Evolutionary conservation across 2,797 vertebrate genomes (phyloP).

Genomic region (Chloroceryle amazona): DNA sequence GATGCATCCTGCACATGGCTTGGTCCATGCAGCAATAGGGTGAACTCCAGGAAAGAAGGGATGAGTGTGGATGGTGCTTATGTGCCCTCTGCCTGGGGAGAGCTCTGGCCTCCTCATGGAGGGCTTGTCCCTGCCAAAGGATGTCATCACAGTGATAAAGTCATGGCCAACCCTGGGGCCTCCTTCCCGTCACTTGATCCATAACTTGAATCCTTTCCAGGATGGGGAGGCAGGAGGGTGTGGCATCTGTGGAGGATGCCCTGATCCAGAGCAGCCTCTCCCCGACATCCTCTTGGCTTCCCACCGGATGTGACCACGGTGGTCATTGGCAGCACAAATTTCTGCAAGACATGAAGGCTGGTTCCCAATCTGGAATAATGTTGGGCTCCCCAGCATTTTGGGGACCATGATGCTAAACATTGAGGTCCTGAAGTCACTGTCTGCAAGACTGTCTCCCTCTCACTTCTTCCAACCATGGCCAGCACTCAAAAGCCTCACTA

Average conservation of each 20-base stretch:
- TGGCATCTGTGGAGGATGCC: neutral
- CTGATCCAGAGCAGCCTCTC: accelerated
- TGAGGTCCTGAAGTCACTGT: accelerated
- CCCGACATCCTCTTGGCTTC: neutral
- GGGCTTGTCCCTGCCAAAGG: neutral
- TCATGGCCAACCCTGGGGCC: neutral
- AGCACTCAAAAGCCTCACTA: neutral
- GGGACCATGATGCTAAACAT: neutral
- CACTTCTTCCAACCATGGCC: neutral
- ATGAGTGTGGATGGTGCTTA: neutral
- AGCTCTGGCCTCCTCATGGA: neutral
- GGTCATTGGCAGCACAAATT: accelerated
- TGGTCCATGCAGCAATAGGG: accelerated
- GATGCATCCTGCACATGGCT: accelerated
- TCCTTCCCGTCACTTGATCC: neutral
- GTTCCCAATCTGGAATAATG: neutral
- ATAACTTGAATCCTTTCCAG: accelerated
- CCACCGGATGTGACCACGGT: accelerated
- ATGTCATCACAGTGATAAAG: neutral
- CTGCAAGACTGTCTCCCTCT: neutral
- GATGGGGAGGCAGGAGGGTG: neutral
- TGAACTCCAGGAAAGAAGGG: neutral
- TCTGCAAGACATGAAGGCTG: neutral
- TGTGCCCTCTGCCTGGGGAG: neutral
- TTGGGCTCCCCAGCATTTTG: neutral